A percentile compares a stretch with the other conserved stretches of the same genome.
Conservation (phyloP, 2,888 invertebrate genomes). For the Lutraria lutraria region DNA sequence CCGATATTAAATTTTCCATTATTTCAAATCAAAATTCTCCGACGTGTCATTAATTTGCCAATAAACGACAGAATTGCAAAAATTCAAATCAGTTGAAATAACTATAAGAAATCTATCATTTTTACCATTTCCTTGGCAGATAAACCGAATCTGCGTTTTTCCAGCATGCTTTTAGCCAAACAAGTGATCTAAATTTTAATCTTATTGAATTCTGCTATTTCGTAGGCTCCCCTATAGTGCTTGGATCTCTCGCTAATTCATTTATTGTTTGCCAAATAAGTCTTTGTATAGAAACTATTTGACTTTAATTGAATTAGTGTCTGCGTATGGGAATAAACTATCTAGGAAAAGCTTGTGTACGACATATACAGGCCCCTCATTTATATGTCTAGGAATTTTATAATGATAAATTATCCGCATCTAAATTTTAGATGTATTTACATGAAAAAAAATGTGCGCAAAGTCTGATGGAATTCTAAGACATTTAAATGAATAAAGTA, state of each 20-base stretch:
- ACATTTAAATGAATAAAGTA: background rate
- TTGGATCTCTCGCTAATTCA: background rate
- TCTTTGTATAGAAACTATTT: conserved; percentile 13
- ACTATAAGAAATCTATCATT: background rate
- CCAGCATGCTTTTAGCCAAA: background rate
- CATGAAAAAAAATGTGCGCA: background rate
- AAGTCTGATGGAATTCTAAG: background rate
- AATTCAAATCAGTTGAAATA: background rate
- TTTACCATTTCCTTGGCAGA: background rate
- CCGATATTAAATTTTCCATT: background rate
- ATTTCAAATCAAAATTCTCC: background rate
- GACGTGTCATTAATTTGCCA: background rate
- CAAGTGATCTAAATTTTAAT: conserved; percentile 1
- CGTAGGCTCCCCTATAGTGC: background rate
- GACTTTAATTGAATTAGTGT: conserved; percentile 1
- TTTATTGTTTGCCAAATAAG: conserved; percentile 16
- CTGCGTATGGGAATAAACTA: background rate
- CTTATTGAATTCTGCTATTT: background rate
- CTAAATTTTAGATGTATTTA: background rate
- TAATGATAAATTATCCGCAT: background rate
- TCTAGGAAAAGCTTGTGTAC: background rate
- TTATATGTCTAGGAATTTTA: background rate
- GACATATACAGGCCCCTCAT: background rate
- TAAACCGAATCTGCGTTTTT: background rate
- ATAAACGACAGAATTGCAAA: background rate